Conservation (phyloP, 2,797 vertebrate genomes). For the Neosalanx taihuensis region DNA sequence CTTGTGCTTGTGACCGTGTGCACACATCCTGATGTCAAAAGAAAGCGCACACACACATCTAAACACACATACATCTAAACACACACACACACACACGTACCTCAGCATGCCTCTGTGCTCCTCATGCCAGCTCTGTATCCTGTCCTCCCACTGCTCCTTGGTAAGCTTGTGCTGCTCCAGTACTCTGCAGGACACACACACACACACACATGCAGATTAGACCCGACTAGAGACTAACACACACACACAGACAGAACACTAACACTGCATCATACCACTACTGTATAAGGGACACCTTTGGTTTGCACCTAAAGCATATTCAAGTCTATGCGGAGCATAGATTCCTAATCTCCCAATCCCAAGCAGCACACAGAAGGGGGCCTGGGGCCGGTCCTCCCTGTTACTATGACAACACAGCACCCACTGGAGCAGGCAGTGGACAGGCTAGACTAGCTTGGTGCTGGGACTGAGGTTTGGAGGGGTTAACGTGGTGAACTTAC, state of each 20-base stretch:
- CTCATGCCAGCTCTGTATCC: slow-evolving; percentile 98
- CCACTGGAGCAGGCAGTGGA: slow-evolving; percentile 18
- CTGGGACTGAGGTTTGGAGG: neutral
- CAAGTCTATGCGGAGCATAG: too few species aligned
- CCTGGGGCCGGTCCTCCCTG: slow-evolving; percentile 27
- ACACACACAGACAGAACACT: neutral
- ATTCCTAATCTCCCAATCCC: neutral
- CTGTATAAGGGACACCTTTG: too few species aligned
- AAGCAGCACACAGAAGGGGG: slow-evolving; percentile 18
- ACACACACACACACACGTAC: slow-evolving; percentile 52
- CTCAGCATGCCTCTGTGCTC: slow-evolving; percentile 94
- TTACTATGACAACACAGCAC: slow-evolving; percentile 46
- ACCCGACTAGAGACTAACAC: neutral
- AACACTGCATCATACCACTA: neutral
- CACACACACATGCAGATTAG: slow-evolving; percentile 7
- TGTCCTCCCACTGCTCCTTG: slow-evolving; percentile 98
- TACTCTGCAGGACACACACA: slow-evolving; percentile 71
- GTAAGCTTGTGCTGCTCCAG: slow-evolving; percentile 97
- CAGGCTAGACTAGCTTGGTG: too few species aligned
- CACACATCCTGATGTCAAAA: neutral
- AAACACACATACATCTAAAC: slow-evolving; percentile 6
- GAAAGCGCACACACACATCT: neutral
- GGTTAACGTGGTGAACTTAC: too few species aligned
- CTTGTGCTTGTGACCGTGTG: neutral
- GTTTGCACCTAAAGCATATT: too few species aligned